These are phyloP conservation scores for Drosophila ohnishii DNA, from an alignment of 1,140 invertebrate genomes.

Conservation along the genomic window DNA sequence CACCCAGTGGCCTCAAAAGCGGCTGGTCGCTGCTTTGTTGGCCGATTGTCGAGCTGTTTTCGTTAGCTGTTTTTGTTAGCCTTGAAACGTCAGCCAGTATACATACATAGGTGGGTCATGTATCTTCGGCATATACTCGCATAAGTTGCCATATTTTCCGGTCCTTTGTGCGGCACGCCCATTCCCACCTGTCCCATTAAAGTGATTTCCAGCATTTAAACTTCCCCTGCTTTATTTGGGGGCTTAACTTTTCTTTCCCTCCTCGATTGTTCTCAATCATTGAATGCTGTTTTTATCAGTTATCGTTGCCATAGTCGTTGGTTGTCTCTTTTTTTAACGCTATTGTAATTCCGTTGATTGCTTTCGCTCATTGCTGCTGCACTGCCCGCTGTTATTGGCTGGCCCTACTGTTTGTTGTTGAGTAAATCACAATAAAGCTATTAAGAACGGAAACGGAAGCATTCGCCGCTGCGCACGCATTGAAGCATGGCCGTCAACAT, in stretches of 20 bases:
- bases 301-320: constrained; percentile 53
- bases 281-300: constrained; percentile 62
- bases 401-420: constrained; percentile 51
- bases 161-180: constrained; percentile 15
- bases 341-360: constrained; percentile 77
- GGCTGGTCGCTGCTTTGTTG: constrained; percentile 10
- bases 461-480: constrained; percentile 80
- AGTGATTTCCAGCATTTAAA: constrained; percentile 37
- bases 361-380: constrained; percentile 53
- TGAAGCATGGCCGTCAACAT: constrained; percentile 75
- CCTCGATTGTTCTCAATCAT: constrained; percentile 57
- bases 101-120: constrained; percentile 14
- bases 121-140: constrained; percentile 10
- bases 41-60: constrained; percentile 19
- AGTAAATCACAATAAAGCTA: constrained; percentile 82
- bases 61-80: constrained; percentile 19
- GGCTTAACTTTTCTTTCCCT: constrained; percentile 28
- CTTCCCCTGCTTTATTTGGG: constrained; percentile 20
- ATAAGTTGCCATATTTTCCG: constrained; percentile 35
- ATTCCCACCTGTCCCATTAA: constrained; percentile 41
- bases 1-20: constrained; percentile 43
- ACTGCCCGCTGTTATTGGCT: constrained; percentile 18
- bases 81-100: constrained; percentile 31
- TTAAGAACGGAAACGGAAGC: constrained; percentile 82
- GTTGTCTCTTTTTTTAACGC: constrained; percentile 66